Evolutionary conservation across 2,888 invertebrate species (phyloP), one percentile per base, ranked within the genome.

Genomic region (Spilosoma lubricipeda): DNA sequence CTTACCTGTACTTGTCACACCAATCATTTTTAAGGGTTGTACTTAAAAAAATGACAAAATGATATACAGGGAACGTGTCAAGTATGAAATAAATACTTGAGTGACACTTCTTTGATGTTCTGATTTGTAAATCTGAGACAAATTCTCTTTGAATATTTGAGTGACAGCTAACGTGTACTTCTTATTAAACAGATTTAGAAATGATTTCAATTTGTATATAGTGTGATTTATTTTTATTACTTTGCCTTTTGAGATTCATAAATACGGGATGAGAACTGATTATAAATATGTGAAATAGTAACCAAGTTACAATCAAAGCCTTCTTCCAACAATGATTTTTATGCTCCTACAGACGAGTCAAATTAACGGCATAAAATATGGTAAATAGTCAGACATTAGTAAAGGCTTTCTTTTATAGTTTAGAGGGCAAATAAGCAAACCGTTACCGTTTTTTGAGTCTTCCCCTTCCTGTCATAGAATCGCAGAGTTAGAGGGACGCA

Each of bases 21-120:
- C 85, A 90, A 91, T 90, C 88, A 89, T 85, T 85, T 86, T 68
- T 74, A 82, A 82, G 85, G 83, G 80, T 85, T 86, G 85, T 88
- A 89, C 86, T 89, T 86, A 87, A 89, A 89, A 83, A 92, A 90
- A 90, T 86, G 78, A 89, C 85, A 88, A 93, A 91, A 90, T 89
- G 84, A 90, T 88, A 90, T 82, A 86, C 83, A 83, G 84, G 86
- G 89, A 84, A 89, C 90, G 86, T 85, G 84, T 77, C 90, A 91
- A 80, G 82, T 91, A 91, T 85, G 80, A 81, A 82, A 85, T 91
- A 89, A 93, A 90, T 88, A 89, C 85, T 86, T 89, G 88, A 91
- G 86, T 90, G 92, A 91, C 92, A 92, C 90, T 89, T 86, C 91
- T 94, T 94, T 94, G 91, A 93, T 92, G 88, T 86, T 86, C 80